Evolutionary conservation across 2,888 invertebrate species (phyloP).

Genomic region (Rotaria magnacalcarata): DNA sequence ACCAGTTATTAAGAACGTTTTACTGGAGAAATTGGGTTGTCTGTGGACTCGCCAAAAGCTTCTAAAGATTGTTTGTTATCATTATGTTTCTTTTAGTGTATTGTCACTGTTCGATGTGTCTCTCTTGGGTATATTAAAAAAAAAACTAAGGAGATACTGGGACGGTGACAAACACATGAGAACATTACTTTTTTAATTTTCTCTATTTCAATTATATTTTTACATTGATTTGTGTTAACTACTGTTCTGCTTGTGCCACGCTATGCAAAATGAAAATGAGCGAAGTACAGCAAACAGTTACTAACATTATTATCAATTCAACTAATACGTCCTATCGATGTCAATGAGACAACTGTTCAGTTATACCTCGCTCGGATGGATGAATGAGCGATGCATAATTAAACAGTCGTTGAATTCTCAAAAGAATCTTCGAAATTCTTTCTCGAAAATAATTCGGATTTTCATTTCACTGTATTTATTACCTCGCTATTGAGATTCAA

Average conservation of each 20-base stretch:
- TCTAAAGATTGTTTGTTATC: no score
- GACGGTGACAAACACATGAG: not conserved
- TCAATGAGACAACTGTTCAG: not conserved
- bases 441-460: not conserved
- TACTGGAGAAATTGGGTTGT: no score
- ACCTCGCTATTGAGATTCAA: not conserved
- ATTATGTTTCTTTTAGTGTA: no score
- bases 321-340: no score
- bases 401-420: no score
- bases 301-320: not conserved
- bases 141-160: not conserved
- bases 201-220: not conserved
- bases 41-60: no score
- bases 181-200: not conserved
- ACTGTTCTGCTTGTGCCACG: constrained; percentile 4
- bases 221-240: not conserved
- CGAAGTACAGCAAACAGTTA: not conserved
- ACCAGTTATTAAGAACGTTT: no score
- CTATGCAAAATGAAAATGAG: not conserved
- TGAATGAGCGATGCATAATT: no score
- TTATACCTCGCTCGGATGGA: not conserved
- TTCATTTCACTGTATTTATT: constrained; percentile 20
- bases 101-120: not conserved
- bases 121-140: not conserved
- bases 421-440: no score